phyloP scores from a whole-genome alignment of 2,888 invertebrate species.

The Ariolimax columbianus region DNA sequence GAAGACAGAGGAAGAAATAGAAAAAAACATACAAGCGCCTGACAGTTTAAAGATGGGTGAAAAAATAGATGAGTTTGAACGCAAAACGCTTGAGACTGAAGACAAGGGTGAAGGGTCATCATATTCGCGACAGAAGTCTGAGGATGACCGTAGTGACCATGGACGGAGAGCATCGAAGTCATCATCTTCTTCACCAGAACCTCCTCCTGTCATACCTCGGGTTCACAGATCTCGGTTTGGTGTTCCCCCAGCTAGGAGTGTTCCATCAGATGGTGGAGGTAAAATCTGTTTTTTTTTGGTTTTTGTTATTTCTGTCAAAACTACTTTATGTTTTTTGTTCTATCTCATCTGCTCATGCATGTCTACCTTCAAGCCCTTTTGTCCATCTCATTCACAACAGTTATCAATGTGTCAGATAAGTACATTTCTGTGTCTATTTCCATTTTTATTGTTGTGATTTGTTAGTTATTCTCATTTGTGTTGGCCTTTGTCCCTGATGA shows the following conservation, averaged over 20 bases:
- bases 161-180: slow-evolving; percentile 30
- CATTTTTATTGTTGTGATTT: too few species aligned
- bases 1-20: slow-evolving; percentile 5
- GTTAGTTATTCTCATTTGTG: too few species aligned
- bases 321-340: too few species aligned
- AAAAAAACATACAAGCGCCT: background rate
- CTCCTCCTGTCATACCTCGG: slow-evolving; percentile 46
- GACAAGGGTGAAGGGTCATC: background rate
- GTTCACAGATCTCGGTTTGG: slow-evolving; percentile 41
- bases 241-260: background rate
- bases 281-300: too few species aligned
- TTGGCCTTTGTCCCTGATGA: too few species aligned
- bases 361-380: too few species aligned
- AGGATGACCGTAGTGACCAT: background rate
- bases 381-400: too few species aligned
- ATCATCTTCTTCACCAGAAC: slow-evolving; percentile 47
- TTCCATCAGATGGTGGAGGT: background rate
- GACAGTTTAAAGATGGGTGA: background rate
- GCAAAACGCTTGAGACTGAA: background rate
- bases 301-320: too few species aligned
- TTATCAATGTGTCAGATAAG: too few species aligned
- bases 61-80: background rate
- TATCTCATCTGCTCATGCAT: too few species aligned
- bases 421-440: too few species aligned
- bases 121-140: background rate